Conservation (phyloP, 1,140 invertebrate genomes). For the Nixonia krombeini region DNA sequence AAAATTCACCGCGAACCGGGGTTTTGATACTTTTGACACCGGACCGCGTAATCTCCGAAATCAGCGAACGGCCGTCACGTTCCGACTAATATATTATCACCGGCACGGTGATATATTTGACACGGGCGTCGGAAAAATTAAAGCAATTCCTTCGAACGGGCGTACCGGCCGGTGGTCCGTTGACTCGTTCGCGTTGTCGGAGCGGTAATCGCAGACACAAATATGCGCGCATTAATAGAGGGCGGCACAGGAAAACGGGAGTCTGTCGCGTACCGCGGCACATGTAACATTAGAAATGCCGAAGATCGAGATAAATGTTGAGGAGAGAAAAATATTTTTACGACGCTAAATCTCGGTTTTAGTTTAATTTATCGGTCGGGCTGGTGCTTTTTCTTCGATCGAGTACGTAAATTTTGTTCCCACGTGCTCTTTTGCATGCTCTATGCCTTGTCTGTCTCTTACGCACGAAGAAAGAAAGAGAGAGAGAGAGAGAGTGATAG, state of each 20-base stretch:
- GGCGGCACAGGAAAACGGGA: slow-evolving; percentile 42
- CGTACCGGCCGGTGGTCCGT: slow-evolving; percentile 59
- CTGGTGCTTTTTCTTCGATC: too few relatives aligned
- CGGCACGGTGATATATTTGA: slow-evolving; percentile 63
- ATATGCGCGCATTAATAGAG: slow-evolving; percentile 68
- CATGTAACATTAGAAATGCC: slow-evolving; percentile 27
- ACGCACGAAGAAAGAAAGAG: too few relatives aligned
- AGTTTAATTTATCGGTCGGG: not conserved
- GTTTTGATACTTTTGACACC: too few relatives aligned
- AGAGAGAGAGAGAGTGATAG: too few relatives aligned
- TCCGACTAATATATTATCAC: slow-evolving; percentile 64
- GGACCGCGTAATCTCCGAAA: slow-evolving; percentile 18
- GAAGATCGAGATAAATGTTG: slow-evolving; percentile 8
- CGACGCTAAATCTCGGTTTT: not conserved
- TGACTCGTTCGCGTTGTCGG: slow-evolving; percentile 46
- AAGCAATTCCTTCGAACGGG: slow-evolving; percentile 63
- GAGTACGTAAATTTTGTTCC: not conserved
- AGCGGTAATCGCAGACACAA: slow-evolving; percentile 69
- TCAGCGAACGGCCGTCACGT: slow-evolving; percentile 36
- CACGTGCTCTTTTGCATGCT: too few relatives aligned
- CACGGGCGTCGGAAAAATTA: slow-evolving; percentile 67
- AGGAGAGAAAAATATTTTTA: not conserved
- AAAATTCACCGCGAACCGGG: too few relatives aligned
- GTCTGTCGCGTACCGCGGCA: slow-evolving; percentile 29
- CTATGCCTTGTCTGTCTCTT: too few relatives aligned